Evolutionary conservation across 2,113 vertebrate genomes (phyloP).

Genomic region (Garra rufa): DNA sequence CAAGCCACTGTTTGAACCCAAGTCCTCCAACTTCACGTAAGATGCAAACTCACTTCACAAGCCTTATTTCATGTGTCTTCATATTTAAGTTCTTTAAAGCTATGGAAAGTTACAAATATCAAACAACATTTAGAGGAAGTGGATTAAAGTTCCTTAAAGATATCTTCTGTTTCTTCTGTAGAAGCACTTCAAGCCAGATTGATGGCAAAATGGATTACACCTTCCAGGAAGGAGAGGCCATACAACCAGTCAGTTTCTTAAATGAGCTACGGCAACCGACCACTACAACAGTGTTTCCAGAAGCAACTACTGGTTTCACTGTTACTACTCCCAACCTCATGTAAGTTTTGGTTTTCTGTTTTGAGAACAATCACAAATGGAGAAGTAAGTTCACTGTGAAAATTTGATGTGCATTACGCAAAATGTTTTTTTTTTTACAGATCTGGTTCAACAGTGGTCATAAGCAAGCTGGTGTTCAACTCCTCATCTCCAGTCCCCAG

Average conservation of each 20-base stretch:
- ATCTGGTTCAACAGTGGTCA: neutral
- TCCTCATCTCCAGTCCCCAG: conserved; percentile 36
- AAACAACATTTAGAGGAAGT: neutral
- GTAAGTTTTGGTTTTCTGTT: too few species aligned
- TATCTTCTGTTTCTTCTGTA: neutral
- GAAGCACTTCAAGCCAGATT: too few species aligned
- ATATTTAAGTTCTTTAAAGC: neutral
- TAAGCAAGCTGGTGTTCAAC: conserved; percentile 20
- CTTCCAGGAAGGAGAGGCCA: too few species aligned
- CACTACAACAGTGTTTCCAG: too few species aligned
- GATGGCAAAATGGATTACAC: too few species aligned
- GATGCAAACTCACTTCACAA: neutral
- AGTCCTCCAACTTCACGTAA: conserved; percentile 21
- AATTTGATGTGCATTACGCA: neutral
- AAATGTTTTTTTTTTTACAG: neutral
- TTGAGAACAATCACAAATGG: too few species aligned
- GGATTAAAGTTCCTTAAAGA: neutral
- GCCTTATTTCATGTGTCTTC: neutral
- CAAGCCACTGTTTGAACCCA: neutral
- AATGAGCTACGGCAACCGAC: too few species aligned
- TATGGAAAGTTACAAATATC: neutral
- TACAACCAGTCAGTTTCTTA: too few species aligned
- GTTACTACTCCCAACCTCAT: too few species aligned
- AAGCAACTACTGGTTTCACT: too few species aligned
- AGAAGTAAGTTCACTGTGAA: too few species aligned